Conservation (phyloP, 2,113 vertebrate genomes). For the Cyprinodon tularosa region DNA sequence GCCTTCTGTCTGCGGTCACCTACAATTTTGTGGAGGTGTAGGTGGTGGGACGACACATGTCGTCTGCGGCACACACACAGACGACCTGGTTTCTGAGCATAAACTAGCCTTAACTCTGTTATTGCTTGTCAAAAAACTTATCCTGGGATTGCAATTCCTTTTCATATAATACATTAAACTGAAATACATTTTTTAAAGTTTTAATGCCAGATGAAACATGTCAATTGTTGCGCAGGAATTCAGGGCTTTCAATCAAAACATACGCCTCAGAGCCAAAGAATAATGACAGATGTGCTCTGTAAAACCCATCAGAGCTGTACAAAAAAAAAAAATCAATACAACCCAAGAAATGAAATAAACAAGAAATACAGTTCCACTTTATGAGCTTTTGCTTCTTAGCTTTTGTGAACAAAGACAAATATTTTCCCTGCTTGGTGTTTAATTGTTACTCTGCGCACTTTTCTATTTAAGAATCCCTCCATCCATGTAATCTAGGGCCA, state of each 20-base stretch:
- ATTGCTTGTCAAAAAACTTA: too few relatives aligned
- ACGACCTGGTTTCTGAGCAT: too few relatives aligned
- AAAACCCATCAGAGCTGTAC: slow-evolving; percentile 25
- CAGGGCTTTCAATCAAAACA: background rate
- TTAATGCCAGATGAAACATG: background rate
- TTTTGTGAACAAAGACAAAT: slow-evolving; percentile 22
- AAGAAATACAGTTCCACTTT: slow-evolving; percentile 17
- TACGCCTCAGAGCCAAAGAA: slow-evolving; percentile 2
- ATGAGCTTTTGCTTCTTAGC: slow-evolving; percentile 21
- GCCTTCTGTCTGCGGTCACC: too few relatives aligned
- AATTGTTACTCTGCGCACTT: slow-evolving; percentile 36
- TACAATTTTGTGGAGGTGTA: too few relatives aligned
- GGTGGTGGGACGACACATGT: too few relatives aligned
- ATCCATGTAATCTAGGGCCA: slow-evolving; percentile 50
- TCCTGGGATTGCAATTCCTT: too few relatives aligned
- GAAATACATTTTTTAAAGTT: too few relatives aligned
- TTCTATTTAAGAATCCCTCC: slow-evolving; percentile 39
- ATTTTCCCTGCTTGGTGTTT: slow-evolving; percentile 17
- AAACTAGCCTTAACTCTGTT: too few relatives aligned
- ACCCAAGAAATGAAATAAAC: slow-evolving; percentile 19
- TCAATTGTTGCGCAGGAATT: background rate
- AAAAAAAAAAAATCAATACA: slow-evolving; percentile 25
- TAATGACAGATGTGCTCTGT: slow-evolving; percentile 47
- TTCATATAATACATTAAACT: too few relatives aligned
- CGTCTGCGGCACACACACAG: too few relatives aligned